A percentile compares a stretch with the other conserved stretches of the same genome.
phyloP scores from a whole-genome alignment of 2,888 invertebrate genomes.

The Agrochola litura region DNA sequence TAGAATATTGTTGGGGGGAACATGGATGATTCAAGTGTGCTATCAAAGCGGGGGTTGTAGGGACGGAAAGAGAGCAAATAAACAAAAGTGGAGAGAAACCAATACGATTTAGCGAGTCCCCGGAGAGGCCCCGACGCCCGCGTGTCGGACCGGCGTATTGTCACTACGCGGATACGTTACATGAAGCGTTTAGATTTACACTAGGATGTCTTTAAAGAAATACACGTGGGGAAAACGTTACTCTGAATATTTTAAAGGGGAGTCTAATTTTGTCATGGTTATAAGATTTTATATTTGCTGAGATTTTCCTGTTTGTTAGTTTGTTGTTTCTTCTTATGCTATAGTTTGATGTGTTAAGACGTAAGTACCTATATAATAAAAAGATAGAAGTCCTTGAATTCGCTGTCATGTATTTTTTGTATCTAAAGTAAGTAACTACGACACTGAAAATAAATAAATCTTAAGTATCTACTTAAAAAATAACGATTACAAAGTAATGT shows the following conservation, averaged over 20 bases:
- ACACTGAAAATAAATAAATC: background rate
- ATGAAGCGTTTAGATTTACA: conserved; percentile 56
- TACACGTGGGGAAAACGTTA: conserved; percentile 15
- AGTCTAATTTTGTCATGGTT: conserved; percentile 3
- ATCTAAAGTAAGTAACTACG: background rate
- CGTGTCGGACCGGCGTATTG: conserved; percentile 78
- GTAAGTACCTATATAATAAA: background rate
- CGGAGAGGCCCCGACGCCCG: conserved; percentile 69
- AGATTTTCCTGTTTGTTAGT: conserved; percentile 4
- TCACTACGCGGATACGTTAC: conserved; percentile 76
- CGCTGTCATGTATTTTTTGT: background rate
- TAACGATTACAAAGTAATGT: background rate
- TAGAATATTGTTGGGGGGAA: conserved; percentile 45
- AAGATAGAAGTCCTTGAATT: background rate
- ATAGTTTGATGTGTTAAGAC: too few species aligned
- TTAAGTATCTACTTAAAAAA: background rate
- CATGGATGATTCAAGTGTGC: conserved; percentile 63
- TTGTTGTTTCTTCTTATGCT: background rate
- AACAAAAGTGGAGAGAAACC: conserved; percentile 81
- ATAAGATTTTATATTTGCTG: background rate
- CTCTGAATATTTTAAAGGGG: conserved; percentile 1
- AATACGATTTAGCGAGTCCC: conserved; percentile 86
- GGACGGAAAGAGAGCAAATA: conserved; percentile 76
- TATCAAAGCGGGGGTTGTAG: conserved; percentile 59
- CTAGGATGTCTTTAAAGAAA: conserved; percentile 35